Evolutionary conservation across 2,888 invertebrate species (phyloP).

Genomic region (Gnatocerus cornutus): DNA sequence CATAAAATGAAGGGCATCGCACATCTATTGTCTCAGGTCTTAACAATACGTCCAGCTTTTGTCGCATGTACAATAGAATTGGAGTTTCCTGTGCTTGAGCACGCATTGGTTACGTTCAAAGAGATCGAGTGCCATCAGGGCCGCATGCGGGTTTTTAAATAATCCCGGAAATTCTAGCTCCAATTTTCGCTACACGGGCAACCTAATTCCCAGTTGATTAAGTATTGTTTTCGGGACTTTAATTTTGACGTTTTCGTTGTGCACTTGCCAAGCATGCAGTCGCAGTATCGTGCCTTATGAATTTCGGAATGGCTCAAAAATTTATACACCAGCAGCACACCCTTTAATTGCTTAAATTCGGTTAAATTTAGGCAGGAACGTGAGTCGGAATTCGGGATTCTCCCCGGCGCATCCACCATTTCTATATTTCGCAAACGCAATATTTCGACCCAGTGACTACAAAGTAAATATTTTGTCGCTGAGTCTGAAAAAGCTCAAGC

Average conservation of each 20-base stretch:
- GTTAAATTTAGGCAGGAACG: neutral
- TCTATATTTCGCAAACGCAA: conserved; percentile 4
- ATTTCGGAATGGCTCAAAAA: too few relatives aligned
- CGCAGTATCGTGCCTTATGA: too few relatives aligned
- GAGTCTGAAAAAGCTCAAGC: neutral
- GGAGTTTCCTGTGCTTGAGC: conserved; percentile 38
- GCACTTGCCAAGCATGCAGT: too few relatives aligned
- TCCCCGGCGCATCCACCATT: conserved; percentile 34
- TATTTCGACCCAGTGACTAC: conserved; percentile 1
- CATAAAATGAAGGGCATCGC: conserved; percentile 46
- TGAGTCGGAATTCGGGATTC: neutral
- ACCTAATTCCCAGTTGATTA: neutral
- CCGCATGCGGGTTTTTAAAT: conserved; percentile 28
- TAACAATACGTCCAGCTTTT: conserved; percentile 43
- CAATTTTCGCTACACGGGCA: neutral
- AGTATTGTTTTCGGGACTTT: neutral
- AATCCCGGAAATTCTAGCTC: conserved; percentile 14
- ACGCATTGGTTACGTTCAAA: conserved; percentile 44
- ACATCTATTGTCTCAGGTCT: conserved; percentile 53
- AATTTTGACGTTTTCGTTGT: neutral
- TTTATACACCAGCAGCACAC: too few relatives aligned
- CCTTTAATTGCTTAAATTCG: conserved; percentile 4
- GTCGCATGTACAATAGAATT: conserved; percentile 36
- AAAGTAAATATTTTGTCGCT: conserved; percentile 8
- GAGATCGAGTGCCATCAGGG: conserved; percentile 32